Base-by-base conservation (phyloP, 1,140 invertebrate species). In the Atta colombica region DNA sequence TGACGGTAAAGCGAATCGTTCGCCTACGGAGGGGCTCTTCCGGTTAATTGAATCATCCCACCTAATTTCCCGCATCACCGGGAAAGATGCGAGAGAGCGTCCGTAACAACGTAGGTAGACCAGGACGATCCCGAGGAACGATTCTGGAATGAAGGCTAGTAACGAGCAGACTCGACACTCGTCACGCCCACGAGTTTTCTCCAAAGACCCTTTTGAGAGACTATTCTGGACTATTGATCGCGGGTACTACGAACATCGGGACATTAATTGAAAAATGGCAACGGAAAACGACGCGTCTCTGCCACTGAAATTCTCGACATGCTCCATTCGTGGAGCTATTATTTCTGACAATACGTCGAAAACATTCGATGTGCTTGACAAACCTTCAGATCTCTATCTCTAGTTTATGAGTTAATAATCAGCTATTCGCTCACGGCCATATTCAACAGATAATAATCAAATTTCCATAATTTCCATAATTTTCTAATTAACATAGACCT, bases 31-130 rank as follows among this genome's bases (percentile, higher is more conserved):
- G 77, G 25, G 80, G 55, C 66, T 61, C 77, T 80, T 84, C 78
- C 69, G 75, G 87, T 80, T 92, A 92, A 92, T 92, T 90, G 91
- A 89, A 91, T 92, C 87, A 92, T 91, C 88, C 88, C 90, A 91
- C 82, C 91, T 88, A 92, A 92, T 92, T 91, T 88, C 90, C 85
- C 77, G 61, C 71, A 84, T 91, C 85, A 84, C 66, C 80, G 51
- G 81, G 66, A 63, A 72, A 71, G 68, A 55, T 21, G 77, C 45
- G 39, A 45, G 35, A 68, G 65, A 68, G 39, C 49, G 49, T 16
- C 10, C 16, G 45, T 45, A 60, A 77, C 74, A 25, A 45, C 55
- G 35, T 51, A 77, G n/a, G 39, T 63, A 39, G 21, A 25, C 31
- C 74, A 14, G 55, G 35, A 60, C 55, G 45, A 25, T 58, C 28